phyloP scores from a whole-genome alignment of 1,140 invertebrate genomes.

The Caenorhabditis latens region DNA sequence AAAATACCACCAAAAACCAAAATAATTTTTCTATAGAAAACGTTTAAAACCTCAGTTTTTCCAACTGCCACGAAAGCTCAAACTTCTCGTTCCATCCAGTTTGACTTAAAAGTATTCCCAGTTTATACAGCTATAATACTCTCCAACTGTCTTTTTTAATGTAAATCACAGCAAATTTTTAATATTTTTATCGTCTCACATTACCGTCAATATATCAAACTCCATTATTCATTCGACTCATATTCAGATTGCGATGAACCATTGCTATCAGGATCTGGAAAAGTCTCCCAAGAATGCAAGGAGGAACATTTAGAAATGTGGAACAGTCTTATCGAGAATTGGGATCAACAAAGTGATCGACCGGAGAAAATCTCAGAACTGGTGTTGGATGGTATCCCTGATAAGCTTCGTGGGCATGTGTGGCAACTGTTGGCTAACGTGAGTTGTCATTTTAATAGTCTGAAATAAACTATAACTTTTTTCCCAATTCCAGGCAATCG shows the following conservation, averaged over 20 bases:
- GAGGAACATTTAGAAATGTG: constrained; percentile 91
- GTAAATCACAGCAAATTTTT: too few species aligned
- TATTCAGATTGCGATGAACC: constrained; percentile 94
- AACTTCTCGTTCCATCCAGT: too few species aligned
- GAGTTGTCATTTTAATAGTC: constrained; percentile 80
- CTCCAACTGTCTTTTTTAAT: too few species aligned
- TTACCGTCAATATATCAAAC: not conserved
- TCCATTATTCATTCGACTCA: too few species aligned
- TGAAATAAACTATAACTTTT: constrained; percentile 78
- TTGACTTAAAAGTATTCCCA: too few species aligned
- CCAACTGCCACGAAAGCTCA: too few species aligned
- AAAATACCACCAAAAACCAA: too few species aligned
- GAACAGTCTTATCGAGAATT: constrained; percentile 89
- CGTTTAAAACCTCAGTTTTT: too few species aligned
- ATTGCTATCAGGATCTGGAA: constrained; percentile 92
- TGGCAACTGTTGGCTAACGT: constrained; percentile 94
- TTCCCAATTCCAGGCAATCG: constrained; percentile 72
- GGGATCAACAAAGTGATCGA: constrained; percentile 81
- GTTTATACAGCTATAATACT: too few species aligned
- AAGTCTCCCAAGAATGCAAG: constrained; percentile 94
- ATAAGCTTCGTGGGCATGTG: constrained; percentile 92
- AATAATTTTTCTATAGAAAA: too few species aligned
- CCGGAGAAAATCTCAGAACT: constrained; percentile 85
- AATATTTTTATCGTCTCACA: too few species aligned
- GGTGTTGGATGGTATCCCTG: constrained; percentile 91